These are phyloP conservation scores for Rhabdomys pumilio DNA, from an alignment of 2,797 vertebrate species.

Conservation along the genomic window DNA sequence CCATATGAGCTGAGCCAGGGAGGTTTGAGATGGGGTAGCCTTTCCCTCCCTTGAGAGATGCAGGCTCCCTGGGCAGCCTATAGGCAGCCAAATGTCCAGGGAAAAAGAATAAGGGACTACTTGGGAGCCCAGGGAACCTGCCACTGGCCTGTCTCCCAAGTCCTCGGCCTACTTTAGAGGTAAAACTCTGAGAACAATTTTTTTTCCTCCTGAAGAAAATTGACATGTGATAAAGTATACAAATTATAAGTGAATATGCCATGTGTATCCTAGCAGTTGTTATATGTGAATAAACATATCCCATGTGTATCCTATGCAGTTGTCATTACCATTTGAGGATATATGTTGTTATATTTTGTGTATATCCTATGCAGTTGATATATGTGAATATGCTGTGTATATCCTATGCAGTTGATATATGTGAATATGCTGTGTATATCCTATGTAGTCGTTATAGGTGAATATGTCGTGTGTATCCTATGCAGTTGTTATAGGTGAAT, in stretches of 20 bases:
- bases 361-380: not conserved
- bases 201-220: not conserved
- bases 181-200: not conserved
- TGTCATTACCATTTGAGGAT: no score
- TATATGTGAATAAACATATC: no score
- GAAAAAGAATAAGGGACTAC: not conserved
- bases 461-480: no score
- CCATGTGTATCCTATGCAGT: no score
- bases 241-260: not conserved
- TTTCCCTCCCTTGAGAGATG: not conserved
- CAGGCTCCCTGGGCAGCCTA: not conserved
- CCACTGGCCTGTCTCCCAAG: not conserved
- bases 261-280: not conserved
- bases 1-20: not conserved
- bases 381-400: no score
- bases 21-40: not conserved
- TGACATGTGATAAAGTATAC: not conserved
- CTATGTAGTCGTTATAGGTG: no score
- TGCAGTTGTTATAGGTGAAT: no score
- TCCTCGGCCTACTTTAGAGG: not conserved
- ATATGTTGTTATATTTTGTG: not conserved
- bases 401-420: not conserved
- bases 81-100: not conserved
- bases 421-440: no score
- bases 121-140: not conserved